These are phyloP conservation scores for Netelia inedita DNA, from an alignment of 2,888 invertebrate species.

Conservation along the genomic window DNA sequence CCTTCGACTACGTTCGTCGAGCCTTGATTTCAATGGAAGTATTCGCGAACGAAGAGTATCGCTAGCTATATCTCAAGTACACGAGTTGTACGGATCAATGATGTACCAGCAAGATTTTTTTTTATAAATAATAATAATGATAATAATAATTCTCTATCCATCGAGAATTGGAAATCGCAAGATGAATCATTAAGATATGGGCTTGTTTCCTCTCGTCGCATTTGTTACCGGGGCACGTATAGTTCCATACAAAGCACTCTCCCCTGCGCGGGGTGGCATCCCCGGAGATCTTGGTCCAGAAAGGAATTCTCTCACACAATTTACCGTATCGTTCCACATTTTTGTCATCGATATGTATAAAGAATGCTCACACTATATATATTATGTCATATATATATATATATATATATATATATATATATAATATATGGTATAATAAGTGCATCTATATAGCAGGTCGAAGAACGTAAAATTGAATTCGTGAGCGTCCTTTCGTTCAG, in stretches of 20 bases:
- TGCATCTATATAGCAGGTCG: background rate
- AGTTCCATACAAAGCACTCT: background rate
- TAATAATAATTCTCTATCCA: background rate
- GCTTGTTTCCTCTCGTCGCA: background rate
- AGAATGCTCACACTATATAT: background rate
- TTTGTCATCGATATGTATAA: background rate
- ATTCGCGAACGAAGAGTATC: too few relatives aligned
- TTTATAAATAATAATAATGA: background rate
- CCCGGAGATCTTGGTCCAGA: background rate
- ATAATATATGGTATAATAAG: too few relatives aligned
- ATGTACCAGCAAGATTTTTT: background rate
- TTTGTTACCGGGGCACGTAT: background rate
- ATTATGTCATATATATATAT: background rate
- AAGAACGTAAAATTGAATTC: background rate
- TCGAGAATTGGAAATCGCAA: background rate
- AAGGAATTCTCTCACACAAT: slow-evolving; percentile 9
- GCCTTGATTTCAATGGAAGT: too few relatives aligned
- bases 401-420: background rate
- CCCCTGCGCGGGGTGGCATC: background rate
- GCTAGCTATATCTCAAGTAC: too few relatives aligned
- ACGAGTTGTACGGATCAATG: background rate
- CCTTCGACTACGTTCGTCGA: too few relatives aligned
- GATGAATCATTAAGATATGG: slow-evolving; percentile 2
- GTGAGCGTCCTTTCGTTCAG: slow-evolving; percentile 2
- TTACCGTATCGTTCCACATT: slow-evolving; percentile 13